Base-by-base conservation (phyloP, 2,888 invertebrate species). In the Galeopsomyia nigrocyanea region DNA sequence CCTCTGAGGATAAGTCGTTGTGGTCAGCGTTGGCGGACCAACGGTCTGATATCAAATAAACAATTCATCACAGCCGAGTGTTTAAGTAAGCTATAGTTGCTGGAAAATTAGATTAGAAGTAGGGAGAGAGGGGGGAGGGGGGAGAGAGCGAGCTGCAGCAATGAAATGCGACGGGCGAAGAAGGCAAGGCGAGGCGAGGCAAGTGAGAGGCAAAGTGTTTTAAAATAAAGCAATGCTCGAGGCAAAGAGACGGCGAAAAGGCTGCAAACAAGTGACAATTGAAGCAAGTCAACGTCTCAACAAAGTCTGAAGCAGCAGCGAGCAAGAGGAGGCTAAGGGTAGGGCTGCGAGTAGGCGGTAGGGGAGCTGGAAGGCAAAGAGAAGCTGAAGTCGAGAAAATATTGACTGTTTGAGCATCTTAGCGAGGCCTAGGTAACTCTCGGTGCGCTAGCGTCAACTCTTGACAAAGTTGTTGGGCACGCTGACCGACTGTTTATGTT, bases 401-500 rank as follows among this genome's bases (percentile, higher is more conserved):
- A 73, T 73, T 70, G 69, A 70, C 73, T 68, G 21, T 26, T 26
- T 55, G 46, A 62, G 57, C 57, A 66, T 51, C 21, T 22, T 50
- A 64, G 9, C 9, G 16, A 22, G 21, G 49, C 21, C 17, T 50
- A 47, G 22, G 49, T 49, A 60, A 60, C 17, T 71, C 22, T 17
- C 49, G 50, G 50, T 39, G 13, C 16, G 17, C 14, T 9, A 22
- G 60, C n/a, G 63, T 22, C 62, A 53, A 67, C 57, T 53, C 60
- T 64, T 68, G 13, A 39, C 39, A 68, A 73, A 73, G 19, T 69
- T 69, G 51, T 63, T 64, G 22, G 21, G 21, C 21, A 21, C 17
- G 56, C 60, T 64, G 60, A 61, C 69, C 22, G 49, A 50, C 69
- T 73, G 69, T 73, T 73, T 64, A 55, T 49, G 56, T 69, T 69